Evolutionary conservation across 2,113 vertebrate genomes (phyloP).

Genomic region (Amazona vittata): DNA sequence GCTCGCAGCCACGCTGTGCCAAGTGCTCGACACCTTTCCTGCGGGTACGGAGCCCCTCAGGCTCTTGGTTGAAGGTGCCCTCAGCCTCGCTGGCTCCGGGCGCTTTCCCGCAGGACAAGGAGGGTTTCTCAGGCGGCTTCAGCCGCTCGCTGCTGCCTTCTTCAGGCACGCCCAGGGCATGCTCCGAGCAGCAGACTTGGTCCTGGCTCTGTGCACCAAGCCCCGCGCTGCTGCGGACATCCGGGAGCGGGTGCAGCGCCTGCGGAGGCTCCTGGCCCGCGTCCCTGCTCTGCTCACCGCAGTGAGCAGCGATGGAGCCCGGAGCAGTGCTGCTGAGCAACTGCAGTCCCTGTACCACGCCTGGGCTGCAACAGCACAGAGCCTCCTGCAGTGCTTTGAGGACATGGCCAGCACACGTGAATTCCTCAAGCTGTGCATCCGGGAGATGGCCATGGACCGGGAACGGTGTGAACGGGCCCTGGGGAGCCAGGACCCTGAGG

Average conservation of each 20-base stretch:
- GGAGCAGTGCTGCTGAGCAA: slow-evolving; percentile 44
- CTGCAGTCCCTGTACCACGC: slow-evolving; percentile 69
- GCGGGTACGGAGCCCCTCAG: slow-evolving; percentile 63
- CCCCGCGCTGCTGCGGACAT: slow-evolving; percentile 73
- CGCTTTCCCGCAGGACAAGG: not conserved
- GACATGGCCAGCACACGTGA: slow-evolving; percentile 72
- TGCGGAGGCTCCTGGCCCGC: slow-evolving; percentile 71
- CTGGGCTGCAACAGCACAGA: slow-evolving; percentile 78
- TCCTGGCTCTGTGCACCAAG: slow-evolving; percentile 75
- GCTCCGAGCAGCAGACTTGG: slow-evolving; percentile 73
- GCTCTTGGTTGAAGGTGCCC: slow-evolving; percentile 61
- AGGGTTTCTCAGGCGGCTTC: slow-evolving; percentile 53
- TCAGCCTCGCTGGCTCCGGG: not conserved
- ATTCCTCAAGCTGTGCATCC: slow-evolving; percentile 75
- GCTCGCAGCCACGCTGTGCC: slow-evolving; percentile 74
- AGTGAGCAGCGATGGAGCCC: not conserved
- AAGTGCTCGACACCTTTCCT: slow-evolving; percentile 80
- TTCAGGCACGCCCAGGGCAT: slow-evolving; percentile 74
- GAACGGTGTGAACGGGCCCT: slow-evolving; percentile 70
- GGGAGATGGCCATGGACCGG: slow-evolving; percentile 75
- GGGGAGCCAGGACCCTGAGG: slow-evolving; percentile 29
- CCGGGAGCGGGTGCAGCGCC: slow-evolving; percentile 37
- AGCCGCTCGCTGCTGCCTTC: slow-evolving; percentile 71
- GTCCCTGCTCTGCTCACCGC: slow-evolving; percentile 70
- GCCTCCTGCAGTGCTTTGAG: slow-evolving; percentile 77